phyloP scores from a whole-genome alignment of 1,140 invertebrate species.

The Drosophila kikkawai region DNA sequence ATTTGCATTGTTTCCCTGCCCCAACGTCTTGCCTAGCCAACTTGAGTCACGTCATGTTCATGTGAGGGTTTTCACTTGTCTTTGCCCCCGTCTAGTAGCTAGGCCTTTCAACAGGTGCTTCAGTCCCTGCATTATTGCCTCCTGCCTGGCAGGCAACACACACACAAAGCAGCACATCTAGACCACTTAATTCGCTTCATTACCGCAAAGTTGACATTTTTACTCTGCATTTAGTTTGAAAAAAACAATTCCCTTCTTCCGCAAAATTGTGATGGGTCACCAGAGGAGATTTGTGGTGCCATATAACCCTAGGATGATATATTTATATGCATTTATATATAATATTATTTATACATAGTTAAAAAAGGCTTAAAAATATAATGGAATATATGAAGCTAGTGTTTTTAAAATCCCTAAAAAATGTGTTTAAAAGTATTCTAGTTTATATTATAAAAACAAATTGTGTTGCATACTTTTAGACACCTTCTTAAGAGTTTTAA shows the following conservation, averaged over 20 bases:
- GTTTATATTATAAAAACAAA: neutral
- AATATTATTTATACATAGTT: neutral
- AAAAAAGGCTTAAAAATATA: neutral
- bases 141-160: neutral
- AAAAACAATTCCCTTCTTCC: conserved; percentile 32
- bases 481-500: neutral
- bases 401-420: neutral
- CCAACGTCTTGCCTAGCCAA: conserved; percentile 27
- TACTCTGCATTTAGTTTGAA: conserved; percentile 30
- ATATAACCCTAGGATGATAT: neutral
- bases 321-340: neutral
- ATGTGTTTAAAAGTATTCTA: neutral
- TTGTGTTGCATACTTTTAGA: neutral
- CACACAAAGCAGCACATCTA: conserved; percentile 7
- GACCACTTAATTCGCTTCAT: conserved; percentile 60
- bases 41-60: conserved; percentile 55
- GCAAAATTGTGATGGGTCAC: conserved; percentile 10
- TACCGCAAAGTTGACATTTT: conserved; percentile 66
- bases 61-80: conserved; percentile 47
- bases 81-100: conserved; percentile 14
- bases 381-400: too few relatives aligned
- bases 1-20: conserved; percentile 58
- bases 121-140: conserved; percentile 26
- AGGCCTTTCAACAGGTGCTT: conserved; percentile 64
- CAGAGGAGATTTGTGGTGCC: neutral